Evolutionary conservation across 2,888 invertebrate genomes (phyloP), one percentile per base, ranked within the genome.

Genomic region (Aproaerema taeniolella): DNA sequence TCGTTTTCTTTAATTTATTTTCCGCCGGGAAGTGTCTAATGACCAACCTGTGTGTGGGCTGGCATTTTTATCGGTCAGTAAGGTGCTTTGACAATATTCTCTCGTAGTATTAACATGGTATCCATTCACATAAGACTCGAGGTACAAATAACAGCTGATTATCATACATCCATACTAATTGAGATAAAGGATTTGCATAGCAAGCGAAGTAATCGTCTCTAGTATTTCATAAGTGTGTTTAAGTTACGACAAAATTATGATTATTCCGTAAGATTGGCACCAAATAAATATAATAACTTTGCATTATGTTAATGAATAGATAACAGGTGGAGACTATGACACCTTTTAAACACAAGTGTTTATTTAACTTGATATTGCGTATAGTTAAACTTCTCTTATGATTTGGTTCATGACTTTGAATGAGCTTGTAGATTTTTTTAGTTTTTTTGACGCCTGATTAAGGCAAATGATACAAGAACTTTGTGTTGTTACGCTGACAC

Each of bases 1-100:
- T 83, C 78, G 81, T 85, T 80, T 79, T 70, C 67, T 80, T 82
- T 80, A 80, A 83, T 85, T 86, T 86, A 85, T 85, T 82, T 83
- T 81, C 68, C 72, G 71, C 59, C 54, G 70, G 71, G 75, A 82
- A 82, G 85, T 83, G 85, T 85, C 83, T 83, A 85, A 85, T 83
- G 83, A 82, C 79, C 68, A 74, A 71, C n/a, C 71, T 80, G 85
- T 72, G 85, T 82, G 85, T 83, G 85, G 85, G 72, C 85, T 63
- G 77, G 72, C 79, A 78, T 79, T 82, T 82, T 85, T 85, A 85
- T 82, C 79, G 79, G 65, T 65, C 71, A 70, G 67, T 67, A 75
- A 69, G 75, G 71, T 59, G 72, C 73, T 73, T 78, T 76, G 83
- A 80, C 79, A 81, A 79, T 83, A 81, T 81, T 82, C 79, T n/a